These are phyloP conservation scores for Anhinga rufa DNA, from an alignment of 2,113 vertebrate species.

Conservation along the genomic window DNA sequence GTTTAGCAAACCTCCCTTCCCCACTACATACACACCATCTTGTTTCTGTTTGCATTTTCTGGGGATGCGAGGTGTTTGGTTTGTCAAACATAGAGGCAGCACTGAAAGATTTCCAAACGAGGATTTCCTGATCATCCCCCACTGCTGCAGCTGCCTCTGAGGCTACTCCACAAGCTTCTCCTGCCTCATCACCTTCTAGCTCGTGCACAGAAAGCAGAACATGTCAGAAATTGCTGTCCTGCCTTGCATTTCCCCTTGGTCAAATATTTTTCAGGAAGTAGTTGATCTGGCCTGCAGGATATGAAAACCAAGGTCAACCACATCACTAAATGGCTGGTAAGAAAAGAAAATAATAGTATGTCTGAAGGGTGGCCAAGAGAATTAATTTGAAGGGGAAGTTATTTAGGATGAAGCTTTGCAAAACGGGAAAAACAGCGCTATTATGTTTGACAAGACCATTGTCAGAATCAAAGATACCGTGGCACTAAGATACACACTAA, in stretches of 20 bases:
- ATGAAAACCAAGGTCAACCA: slow-evolving; percentile 50
- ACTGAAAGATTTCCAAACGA: not conserved
- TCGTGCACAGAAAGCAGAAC: not conserved
- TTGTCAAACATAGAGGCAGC: not conserved
- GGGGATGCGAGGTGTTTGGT: not conserved
- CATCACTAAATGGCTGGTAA: slow-evolving; percentile 31
- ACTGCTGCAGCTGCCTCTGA: not conserved
- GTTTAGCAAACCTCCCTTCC: not conserved
- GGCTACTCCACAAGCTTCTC: not conserved
- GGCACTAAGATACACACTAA: not conserved
- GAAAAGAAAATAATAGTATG: not conserved
- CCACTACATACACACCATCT: not conserved
- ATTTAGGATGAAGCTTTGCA: slow-evolving; percentile 17
- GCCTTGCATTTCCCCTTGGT: not conserved
- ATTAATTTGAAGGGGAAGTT: slow-evolving; percentile 46
- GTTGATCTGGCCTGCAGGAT: slow-evolving; percentile 31
- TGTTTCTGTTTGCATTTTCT: not conserved
- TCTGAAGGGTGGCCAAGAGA: slow-evolving; percentile 20
- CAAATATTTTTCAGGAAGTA: slow-evolving; percentile 56
- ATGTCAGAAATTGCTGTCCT: not conserved
- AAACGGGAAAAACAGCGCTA: not conserved
- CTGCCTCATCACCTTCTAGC: not conserved
- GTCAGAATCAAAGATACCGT: not conserved
- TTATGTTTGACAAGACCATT: not conserved
- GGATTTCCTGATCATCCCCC: not conserved